Conservation (phyloP, 2,797 vertebrate genomes). For the Tenualosa thibaudeaui region DNA sequence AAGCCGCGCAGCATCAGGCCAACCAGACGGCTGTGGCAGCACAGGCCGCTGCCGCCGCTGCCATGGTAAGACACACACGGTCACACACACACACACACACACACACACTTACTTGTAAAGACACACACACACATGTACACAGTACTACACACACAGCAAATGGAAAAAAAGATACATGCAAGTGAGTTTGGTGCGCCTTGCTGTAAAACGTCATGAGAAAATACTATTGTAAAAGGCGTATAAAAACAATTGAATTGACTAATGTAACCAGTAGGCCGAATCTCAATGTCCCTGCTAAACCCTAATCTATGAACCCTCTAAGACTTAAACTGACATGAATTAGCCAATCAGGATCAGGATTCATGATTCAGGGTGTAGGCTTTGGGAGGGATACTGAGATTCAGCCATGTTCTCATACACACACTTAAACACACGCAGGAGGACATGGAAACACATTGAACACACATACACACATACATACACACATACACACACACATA, state of each 20-base stretch:
- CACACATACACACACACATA: neutral
- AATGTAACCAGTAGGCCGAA: too few relatives aligned
- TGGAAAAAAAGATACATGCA: too few relatives aligned
- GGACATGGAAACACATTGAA: neutral
- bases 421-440: neutral
- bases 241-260: too few relatives aligned
- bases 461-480: constrained; percentile 5
- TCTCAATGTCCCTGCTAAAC: too few relatives aligned
- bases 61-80: constrained; percentile 70
- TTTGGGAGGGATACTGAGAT: neutral
- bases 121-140: constrained; percentile 18
- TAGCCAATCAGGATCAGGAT: too few relatives aligned
- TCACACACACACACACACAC: constrained; percentile 13
- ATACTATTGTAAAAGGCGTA: too few relatives aligned
- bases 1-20: constrained; percentile 95
- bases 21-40: constrained; percentile 91
- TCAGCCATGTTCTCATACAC: neutral
- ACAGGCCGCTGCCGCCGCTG: constrained; percentile 86
- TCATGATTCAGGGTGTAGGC: too few relatives aligned
- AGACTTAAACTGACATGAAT: too few relatives aligned
- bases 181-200: too few relatives aligned
- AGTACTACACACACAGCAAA: neutral
- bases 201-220: too few relatives aligned
- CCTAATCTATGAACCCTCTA: too few relatives aligned
- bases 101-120: neutral